Evolutionary conservation across 2,113 vertebrate genomes (phyloP).

Genomic region (Corythornis cristatus): DNA sequence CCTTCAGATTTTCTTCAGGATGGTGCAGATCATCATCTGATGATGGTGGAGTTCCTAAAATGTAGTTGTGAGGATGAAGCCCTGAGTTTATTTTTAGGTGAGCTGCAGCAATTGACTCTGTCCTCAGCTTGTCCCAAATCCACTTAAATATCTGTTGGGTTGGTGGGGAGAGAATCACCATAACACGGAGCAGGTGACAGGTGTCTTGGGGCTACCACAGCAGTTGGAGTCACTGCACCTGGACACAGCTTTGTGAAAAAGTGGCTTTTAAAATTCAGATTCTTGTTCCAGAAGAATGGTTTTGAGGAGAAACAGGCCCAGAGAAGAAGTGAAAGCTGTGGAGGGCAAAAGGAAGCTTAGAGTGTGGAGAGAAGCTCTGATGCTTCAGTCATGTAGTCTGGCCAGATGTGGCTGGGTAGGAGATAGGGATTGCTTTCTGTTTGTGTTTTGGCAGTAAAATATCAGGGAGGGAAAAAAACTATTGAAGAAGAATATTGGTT

Average conservation of each 20-base stretch:
- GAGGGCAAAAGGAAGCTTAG: not conserved
- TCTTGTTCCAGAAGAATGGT: not conserved
- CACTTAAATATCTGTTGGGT: not conserved
- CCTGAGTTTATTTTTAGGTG: not conserved
- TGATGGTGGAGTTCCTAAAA: not conserved
- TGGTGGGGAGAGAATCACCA: not conserved
- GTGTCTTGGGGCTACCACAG: not conserved
- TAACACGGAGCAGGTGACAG: not conserved
- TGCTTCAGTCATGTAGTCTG: not conserved
- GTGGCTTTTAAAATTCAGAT: not conserved
- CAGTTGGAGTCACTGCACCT: not conserved
- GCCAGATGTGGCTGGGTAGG: not conserved
- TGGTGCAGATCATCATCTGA: not conserved
- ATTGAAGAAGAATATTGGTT: not conserved
- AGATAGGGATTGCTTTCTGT: not conserved
- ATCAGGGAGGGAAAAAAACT: not conserved
- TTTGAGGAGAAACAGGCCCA: not conserved
- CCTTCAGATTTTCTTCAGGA: accelerated
- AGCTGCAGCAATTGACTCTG: not conserved
- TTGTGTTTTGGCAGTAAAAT: not conserved
- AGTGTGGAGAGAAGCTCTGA: not conserved
- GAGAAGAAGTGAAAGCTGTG: not conserved
- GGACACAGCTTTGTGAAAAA: not conserved
- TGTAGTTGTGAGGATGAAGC: not conserved
- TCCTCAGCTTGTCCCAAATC: not conserved